Conservation (phyloP, 2,113 vertebrate species). For the Channa maculata region DNA sequence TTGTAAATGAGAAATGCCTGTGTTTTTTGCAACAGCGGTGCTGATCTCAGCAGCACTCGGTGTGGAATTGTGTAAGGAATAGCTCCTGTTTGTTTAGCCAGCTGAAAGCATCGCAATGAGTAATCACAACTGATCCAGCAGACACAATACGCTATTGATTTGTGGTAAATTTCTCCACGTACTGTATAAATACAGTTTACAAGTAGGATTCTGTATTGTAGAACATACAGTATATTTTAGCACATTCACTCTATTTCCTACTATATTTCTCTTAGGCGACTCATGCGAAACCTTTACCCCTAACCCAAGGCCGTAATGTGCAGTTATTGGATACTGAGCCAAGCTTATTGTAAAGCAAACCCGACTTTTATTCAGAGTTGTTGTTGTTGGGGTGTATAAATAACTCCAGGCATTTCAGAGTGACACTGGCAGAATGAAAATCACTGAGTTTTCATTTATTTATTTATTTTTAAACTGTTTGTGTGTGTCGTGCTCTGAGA, state of each 20-base stretch:
- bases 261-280: slow-evolving; percentile 21
- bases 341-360: slow-evolving; percentile 31
- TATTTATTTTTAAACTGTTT: background rate
- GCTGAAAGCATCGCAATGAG: slow-evolving; percentile 59
- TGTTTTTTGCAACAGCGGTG: slow-evolving; percentile 42
- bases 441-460: background rate
- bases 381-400: slow-evolving; percentile 40
- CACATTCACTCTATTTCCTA: slow-evolving; percentile 4
- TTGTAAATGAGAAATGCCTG: slow-evolving; percentile 73
- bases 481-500: slow-evolving; percentile 28
- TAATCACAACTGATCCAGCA: slow-evolving; percentile 52
- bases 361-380: slow-evolving; percentile 44
- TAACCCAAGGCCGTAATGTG: slow-evolving; percentile 43
- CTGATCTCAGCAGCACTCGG: slow-evolving; percentile 70
- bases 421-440: slow-evolving; percentile 61
- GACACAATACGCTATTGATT: slow-evolving; percentile 56
- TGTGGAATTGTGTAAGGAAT: slow-evolving; percentile 64
- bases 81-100: slow-evolving; percentile 63
- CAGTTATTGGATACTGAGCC: slow-evolving; percentile 52
- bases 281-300: slow-evolving; percentile 21
- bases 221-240: slow-evolving; percentile 3
- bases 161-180: slow-evolving; percentile 36
- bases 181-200: slow-evolving; percentile 30
- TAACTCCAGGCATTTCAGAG: slow-evolving; percentile 65
- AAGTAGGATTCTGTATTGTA: slow-evolving; percentile 5